A percentile compares a stretch with the other conserved stretches of the same genome.
Conservation (phyloP, 1,140 invertebrate genomes). For the Papilio polyxenes region DNA sequence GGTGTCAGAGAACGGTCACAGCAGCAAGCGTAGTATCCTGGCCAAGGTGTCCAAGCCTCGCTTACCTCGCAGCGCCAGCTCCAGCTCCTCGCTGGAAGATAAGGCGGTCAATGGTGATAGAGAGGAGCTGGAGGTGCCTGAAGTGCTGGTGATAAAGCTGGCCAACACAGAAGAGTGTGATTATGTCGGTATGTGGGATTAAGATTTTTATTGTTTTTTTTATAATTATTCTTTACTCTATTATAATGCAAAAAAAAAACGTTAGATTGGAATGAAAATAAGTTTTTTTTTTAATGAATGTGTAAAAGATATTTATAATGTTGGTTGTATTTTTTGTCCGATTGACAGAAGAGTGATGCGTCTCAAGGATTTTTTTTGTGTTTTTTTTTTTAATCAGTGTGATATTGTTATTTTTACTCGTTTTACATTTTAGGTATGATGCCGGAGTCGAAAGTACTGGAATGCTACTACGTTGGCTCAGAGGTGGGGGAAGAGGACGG, state of each 20-base stretch:
- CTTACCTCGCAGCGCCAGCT: constrained; percentile 57
- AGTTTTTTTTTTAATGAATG: too few relatives aligned
- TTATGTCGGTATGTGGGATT: constrained; percentile 66
- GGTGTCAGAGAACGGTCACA: constrained; percentile 61
- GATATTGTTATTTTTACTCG: constrained; percentile 11
- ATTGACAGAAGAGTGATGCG: too few relatives aligned
- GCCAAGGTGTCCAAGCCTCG: constrained; percentile 66
- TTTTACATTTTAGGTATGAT: constrained; percentile 61
- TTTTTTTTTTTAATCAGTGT: too few relatives aligned
- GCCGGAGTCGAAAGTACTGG: constrained; percentile 74
- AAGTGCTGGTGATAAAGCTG: constrained; percentile 76
- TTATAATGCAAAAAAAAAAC: too few relatives aligned
- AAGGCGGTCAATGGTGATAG: constrained; percentile 48
- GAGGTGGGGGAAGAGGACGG: constrained; percentile 64
- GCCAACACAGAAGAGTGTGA: constrained; percentile 69
- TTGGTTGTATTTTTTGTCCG: too few relatives aligned
- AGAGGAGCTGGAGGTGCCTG: constrained; percentile 53
- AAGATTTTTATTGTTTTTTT: neutral
- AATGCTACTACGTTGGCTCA: constrained; percentile 72
- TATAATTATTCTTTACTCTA: too few relatives aligned
- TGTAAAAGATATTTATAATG: too few relatives aligned
- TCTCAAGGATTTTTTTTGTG: too few relatives aligned
- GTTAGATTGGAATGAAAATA: too few relatives aligned
- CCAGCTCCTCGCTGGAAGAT: constrained; percentile 55
- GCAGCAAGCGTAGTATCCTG: constrained; percentile 60